Base-by-base conservation (phyloP, 2,888 invertebrate genomes). In the Apoda limacodes region DNA sequence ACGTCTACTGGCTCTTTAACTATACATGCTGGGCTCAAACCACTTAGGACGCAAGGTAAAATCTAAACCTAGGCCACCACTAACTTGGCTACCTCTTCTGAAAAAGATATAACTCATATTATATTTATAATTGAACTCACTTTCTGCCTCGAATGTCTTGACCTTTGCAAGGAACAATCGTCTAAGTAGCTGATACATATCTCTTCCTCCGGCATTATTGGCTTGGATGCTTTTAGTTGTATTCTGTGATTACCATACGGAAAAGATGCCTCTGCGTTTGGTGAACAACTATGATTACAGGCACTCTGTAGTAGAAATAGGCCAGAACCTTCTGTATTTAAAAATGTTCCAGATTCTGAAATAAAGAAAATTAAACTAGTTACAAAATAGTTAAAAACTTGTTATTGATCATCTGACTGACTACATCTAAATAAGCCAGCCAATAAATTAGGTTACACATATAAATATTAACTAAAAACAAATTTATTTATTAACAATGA, bases 261-360 rank as follows among this genome's bases (percentile, higher is more conserved):
- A 60, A 95, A 98, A 12, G 88, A 85, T 0, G 91, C 87, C 56
- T 90, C 88, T 0, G 95, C 93, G 63, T 96, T 97, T 0, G 97
- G 95, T 1, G 82, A 63, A 56, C 98, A 98, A 50, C 93, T 95
- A 68, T 98, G 98, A 72, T 98, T 98, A 45, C 91, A 89, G 23
- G 90, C 84, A 57, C 95, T 95, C 60, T 97, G 96, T n/a, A 92
- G 57, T 13, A 82, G 66, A 63, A 90, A 98, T 1, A 98, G 74
- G 0, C 93, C 97, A 1, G 94, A 93, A 0, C 97, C 97, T 82
- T 97, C 97, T 43, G 90, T 93, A 66, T 96, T 93, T 10, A 96
- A 70, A 66, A 96, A 97, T 39, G 87, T 85, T 3, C 90, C 92
- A 0, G 92, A 78, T 55, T 83, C 81, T 75, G 58, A 10, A 57